phyloP scores from a whole-genome alignment of 1,140 invertebrate genomes.

The Polypedilum pembai region DNA sequence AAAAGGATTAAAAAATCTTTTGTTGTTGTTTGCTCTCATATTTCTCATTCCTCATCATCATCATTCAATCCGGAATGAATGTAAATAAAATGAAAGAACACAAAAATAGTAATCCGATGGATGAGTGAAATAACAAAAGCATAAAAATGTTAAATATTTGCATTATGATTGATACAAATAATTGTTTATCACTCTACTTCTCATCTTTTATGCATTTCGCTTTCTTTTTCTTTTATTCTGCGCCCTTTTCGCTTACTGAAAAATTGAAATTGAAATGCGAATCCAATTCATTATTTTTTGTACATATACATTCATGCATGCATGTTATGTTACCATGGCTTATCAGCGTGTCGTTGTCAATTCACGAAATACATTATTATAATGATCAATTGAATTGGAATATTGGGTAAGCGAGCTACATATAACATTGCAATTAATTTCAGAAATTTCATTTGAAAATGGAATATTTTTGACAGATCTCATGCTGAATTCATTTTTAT shows the following conservation, averaged over 20 bases:
- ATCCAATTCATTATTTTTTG: slow-evolving; percentile 7
- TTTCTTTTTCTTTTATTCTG: not conserved
- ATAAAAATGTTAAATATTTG: slow-evolving; percentile 14
- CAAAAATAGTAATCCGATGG: not conserved
- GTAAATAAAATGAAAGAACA: not conserved
- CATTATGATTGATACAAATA: slow-evolving; percentile 25
- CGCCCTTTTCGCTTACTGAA: not conserved
- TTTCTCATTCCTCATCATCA: not conserved
- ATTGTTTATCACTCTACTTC: slow-evolving; percentile 23
- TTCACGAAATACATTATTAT: not conserved
- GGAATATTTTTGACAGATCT: too few relatives aligned
- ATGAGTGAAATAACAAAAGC: not conserved
- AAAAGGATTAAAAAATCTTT: slow-evolving; percentile 19
- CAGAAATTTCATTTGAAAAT: too few relatives aligned
- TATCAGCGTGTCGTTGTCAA: not conserved
- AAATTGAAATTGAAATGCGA: slow-evolving; percentile 12
- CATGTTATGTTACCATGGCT: not conserved
- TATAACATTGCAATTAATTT: not conserved
- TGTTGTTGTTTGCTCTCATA: not conserved
- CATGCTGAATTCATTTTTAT: too few relatives aligned
- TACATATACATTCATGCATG: not conserved
- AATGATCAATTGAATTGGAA: not conserved
- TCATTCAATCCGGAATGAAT: too few relatives aligned
- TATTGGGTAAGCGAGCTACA: not conserved
- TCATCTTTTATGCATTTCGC: not conserved